These are phyloP conservation scores for Stenolophus ochropezus DNA, from an alignment of 2,888 invertebrate species.

Conservation along the genomic window DNA sequence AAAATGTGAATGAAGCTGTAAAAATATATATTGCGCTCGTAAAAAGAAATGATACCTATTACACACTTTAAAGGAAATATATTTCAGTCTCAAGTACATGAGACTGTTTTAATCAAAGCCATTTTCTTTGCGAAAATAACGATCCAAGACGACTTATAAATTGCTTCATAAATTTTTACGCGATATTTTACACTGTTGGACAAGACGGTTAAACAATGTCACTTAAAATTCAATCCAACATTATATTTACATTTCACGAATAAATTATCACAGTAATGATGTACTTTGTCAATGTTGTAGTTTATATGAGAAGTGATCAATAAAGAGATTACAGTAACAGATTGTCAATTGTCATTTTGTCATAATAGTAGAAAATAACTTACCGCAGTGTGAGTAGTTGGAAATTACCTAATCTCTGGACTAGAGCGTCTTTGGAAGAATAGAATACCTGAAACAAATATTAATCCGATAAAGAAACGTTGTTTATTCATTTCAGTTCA, in stretches of 20 bases:
- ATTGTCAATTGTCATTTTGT: no score
- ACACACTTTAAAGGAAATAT: background rate
- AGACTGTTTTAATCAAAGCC: background rate
- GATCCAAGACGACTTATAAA: background rate
- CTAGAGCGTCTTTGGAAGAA: no score
- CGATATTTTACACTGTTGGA: background rate
- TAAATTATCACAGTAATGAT: background rate
- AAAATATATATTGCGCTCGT: background rate
- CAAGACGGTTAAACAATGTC: background rate
- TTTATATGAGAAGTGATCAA: no score
- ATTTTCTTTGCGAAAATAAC: background rate
- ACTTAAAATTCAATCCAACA: background rate
- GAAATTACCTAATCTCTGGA: no score
- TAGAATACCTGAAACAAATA: no score
- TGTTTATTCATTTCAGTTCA: no score
- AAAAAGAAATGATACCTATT: constrained; percentile 20
- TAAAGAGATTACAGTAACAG: no score
- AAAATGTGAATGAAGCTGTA: background rate
- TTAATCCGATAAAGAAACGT: no score
- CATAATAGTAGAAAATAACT: no score
- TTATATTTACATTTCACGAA: background rate
- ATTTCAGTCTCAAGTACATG: constrained; percentile 2
- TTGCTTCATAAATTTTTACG: constrained; percentile 24
- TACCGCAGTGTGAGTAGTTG: no score
- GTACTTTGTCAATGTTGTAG: no score